Conservation (phyloP, 2,888 invertebrate species). For the Plagodis pulveraria region DNA sequence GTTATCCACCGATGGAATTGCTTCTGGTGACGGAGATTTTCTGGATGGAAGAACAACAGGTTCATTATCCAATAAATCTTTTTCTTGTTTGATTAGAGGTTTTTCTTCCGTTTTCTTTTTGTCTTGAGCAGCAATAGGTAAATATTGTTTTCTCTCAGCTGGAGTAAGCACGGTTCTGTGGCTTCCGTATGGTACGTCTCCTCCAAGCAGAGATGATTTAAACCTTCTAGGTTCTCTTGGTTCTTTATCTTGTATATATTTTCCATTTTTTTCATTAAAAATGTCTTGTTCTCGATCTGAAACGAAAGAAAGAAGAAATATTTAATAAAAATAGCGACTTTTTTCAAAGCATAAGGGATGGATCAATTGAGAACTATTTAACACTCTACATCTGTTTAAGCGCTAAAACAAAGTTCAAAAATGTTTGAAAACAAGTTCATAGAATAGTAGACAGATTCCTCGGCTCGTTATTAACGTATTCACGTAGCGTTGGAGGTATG, state of each 20-base stretch:
- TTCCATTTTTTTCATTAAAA: slow-evolving; percentile 73
- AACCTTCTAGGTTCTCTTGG: slow-evolving; percentile 86
- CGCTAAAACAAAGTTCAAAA: slow-evolving; percentile 3
- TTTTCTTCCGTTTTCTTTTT: slow-evolving; percentile 83
- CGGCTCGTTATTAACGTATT: slow-evolving; percentile 73
- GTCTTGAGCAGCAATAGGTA: slow-evolving; percentile 84
- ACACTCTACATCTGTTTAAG: no score
- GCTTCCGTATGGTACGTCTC: slow-evolving; percentile 93
- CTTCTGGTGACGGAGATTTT: slow-evolving; percentile 81
- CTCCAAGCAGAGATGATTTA: slow-evolving; percentile 92
- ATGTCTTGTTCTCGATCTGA: slow-evolving; percentile 84
- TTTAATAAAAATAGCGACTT: no score
- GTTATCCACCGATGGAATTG: slow-evolving; percentile 86
- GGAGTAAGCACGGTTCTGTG: slow-evolving; percentile 90
- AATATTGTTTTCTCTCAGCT: slow-evolving; percentile 92
- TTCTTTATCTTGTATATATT: slow-evolving; percentile 61
- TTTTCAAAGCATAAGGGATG: no score
- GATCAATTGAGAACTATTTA: no score
- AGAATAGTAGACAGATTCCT: slow-evolving; percentile 54
- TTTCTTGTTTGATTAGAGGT: slow-evolving; percentile 86
- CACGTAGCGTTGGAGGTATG: slow-evolving; percentile 73
- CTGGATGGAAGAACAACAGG: slow-evolving; percentile 84
- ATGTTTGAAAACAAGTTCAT: slow-evolving; percentile 37
- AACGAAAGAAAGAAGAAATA: slow-evolving; percentile 47
- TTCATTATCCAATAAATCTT: slow-evolving; percentile 86